A percentile compares a stretch with the other conserved stretches of the same genome.
Conservation (phyloP, 2,888 invertebrate genomes). For the Lochmaea crataegi region DNA sequence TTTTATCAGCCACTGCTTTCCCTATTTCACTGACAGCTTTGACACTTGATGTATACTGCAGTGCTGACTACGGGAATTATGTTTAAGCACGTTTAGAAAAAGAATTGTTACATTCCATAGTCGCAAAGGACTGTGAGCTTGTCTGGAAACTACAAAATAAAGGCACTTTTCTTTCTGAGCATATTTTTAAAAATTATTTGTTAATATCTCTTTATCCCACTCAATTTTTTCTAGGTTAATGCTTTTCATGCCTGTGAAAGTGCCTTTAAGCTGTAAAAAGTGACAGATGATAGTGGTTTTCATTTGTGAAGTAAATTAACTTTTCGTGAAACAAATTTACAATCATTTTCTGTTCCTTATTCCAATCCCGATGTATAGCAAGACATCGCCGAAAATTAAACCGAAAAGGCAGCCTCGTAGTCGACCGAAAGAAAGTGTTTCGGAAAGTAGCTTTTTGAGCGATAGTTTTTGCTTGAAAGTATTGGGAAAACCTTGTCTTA, state of each 20-base stretch:
- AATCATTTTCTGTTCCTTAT: not conserved
- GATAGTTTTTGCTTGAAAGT: constrained; percentile 39
- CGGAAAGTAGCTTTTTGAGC: constrained; percentile 45
- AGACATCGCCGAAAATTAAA: not conserved
- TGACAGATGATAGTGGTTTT: not conserved
- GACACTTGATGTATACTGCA: too few species aligned
- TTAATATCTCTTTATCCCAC: too few species aligned
- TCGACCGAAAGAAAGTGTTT: constrained; percentile 16
- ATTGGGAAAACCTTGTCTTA: constrained; percentile 36
- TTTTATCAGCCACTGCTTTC: too few species aligned
- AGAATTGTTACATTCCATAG: too few species aligned
- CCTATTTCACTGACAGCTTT: too few species aligned
- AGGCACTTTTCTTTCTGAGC: too few species aligned
- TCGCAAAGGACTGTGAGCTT: too few species aligned
- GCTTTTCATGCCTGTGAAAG: not conserved
- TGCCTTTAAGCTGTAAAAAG: not conserved
- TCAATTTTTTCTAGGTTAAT: not conserved
- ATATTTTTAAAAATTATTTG: too few species aligned
- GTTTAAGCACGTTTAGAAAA: too few species aligned
- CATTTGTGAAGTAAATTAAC: not conserved
- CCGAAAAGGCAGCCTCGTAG: not conserved
- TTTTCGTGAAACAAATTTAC: not conserved
- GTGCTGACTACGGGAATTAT: too few species aligned
- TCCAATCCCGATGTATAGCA: not conserved
- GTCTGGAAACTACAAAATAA: too few species aligned